phyloP scores from a whole-genome alignment of 2,113 vertebrate species.

The Onychostoma macrolepis region DNA sequence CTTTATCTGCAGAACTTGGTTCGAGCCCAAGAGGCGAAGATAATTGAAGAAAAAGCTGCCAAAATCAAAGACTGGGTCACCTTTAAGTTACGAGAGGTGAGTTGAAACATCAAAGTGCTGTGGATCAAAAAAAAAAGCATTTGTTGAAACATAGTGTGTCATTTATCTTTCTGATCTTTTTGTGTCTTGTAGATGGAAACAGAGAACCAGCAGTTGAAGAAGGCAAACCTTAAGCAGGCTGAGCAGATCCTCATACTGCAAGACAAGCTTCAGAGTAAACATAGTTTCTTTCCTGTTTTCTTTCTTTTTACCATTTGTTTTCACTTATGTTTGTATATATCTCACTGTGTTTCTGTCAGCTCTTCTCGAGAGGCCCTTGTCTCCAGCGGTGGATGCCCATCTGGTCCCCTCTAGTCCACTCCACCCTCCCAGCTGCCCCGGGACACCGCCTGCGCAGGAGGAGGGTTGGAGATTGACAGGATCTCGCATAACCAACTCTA shows the following conservation, averaged over 20 bases:
- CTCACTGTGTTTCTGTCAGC: constrained; percentile 54
- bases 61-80: constrained; percentile 99
- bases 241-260: constrained; percentile 86
- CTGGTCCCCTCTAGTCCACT: constrained; percentile 69
- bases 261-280: constrained; percentile 85
- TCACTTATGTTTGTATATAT: background rate
- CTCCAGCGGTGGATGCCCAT: constrained; percentile 67
- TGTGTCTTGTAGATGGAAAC: constrained; percentile 83
- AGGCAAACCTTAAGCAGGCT: constrained; percentile 80
- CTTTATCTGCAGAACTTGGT: constrained; percentile 80
- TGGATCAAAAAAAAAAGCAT: background rate
- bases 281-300: background rate
- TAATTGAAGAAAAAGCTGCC: constrained; percentile 92
- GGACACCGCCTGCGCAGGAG: constrained; percentile 68
- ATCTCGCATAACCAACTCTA: constrained; percentile 44
- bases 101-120: background rate
- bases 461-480: constrained; percentile 69
- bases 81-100: constrained; percentile 88
- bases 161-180: background rate
- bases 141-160: background rate
- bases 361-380: constrained; percentile 69
- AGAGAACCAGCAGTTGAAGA: constrained; percentile 89
- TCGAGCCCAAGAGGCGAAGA: constrained; percentile 90
- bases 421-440: constrained; percentile 71
- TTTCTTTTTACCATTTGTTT: background rate